Base-by-base conservation (phyloP, 2,888 invertebrate species). In the Aphelenchoides bicaudatus region DNA sequence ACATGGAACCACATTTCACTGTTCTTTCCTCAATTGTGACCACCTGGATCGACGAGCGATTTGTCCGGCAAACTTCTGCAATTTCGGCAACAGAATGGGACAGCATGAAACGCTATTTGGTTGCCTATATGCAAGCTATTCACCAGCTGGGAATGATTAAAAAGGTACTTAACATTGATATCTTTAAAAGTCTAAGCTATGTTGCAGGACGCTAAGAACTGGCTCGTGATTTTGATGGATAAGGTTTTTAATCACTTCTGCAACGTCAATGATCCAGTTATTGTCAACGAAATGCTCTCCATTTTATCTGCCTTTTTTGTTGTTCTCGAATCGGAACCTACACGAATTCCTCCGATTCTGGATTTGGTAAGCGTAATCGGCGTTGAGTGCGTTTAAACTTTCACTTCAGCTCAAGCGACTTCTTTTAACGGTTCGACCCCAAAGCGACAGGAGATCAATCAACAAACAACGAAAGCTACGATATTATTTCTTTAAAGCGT, bases 301-400 rank as follows among this genome's bases (percentile, higher is more conserved):
- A 61, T 72, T 39, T 59, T 65, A 19, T 70, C 71, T 1, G 57
- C 67, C 19, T 62, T 72, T 2, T 58, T 70, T 25, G 62, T 51
- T 8, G 39, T 68, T 25, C 58, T 68, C 48, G 56, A 66, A 8
- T 31, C 49, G 8, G 60, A 59, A 39, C 49, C 65, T 8, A 58
- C 57, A 19, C 51, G 65, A 5, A 47, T 66, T 25, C 61, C 67
- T 5, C 10, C 39, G 10, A 46, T 62, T 28, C 48, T 62, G 21
- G 61, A 43, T 21, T 23, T 39, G 38, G 47, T 49, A 39, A 8
- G 52, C 8, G 10, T 8, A 10, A 13, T 49, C 47, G 13, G 34
- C 34, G 13, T 16, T 34, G 13, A 34, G 34, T 16, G 13, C 13
- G 13, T 34, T 13, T 13, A 13, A 13, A 16, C 13, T 34, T 16